Base-by-base conservation (phyloP, 2,888 invertebrate genomes). In the Lasioglossum zephyrum region DNA sequence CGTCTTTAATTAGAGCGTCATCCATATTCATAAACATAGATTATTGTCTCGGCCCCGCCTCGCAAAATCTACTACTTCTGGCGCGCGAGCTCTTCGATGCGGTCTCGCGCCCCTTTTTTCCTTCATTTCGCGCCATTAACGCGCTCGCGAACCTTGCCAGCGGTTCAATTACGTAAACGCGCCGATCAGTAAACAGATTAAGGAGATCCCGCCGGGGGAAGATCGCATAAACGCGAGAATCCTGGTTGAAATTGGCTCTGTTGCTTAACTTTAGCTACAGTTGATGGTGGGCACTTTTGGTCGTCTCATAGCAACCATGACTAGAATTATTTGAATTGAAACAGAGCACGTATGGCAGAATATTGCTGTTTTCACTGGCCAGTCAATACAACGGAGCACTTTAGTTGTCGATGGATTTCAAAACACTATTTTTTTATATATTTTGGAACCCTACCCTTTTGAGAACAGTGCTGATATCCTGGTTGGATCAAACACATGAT, bases 11-110 rank as follows among this genome's bases (percentile, higher is more conserved):
- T 80, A 86, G 77, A 53, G 1, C 78, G 74, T 66, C 86, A 73
- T 86, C 63, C 87, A 83, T 86, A 86, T 87, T 80, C 81, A 81
- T 87, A 86, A 87, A 83, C 69, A 80, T 82, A 81, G 86, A 87
- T 83, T 87, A 86, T 63, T 73, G 66, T 79, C 74, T 69, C 60
- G 53, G 41, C 26, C 70, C 26, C 26, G 6, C 72, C 26, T 72
- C 22, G 16, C 13, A 72, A 44, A 53, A 73, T 70, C 44, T 41
- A 47, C 44, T 53, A 47, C 44, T 53, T 66, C 60, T 49, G 69
- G 31, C 11, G 41, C 26, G 22, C 57, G 70, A 70, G 13, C n/a
- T 31, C 26, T 73, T 18, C 31, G 26, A 26, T 22, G 22, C 36
- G 9, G 4, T 36, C 39, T 39, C 9, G 6, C 36, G 0, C n/a